Evolutionary conservation across 2,797 vertebrate genomes (phyloP).

Genomic region (Enoplosus armatus): DNA sequence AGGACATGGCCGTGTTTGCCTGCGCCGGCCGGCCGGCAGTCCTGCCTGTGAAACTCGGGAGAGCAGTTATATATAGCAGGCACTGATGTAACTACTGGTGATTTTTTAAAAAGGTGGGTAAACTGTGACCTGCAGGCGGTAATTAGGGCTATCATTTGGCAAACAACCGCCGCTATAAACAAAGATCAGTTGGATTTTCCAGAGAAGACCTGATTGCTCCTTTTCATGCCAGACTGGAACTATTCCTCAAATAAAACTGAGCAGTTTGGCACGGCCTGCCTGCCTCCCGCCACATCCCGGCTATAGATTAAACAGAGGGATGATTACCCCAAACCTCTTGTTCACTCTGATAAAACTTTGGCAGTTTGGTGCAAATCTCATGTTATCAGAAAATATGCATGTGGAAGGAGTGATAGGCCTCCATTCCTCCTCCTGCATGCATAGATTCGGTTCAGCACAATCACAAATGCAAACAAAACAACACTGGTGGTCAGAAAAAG

Average conservation of each 20-base stretch:
- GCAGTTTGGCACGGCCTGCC: conserved; percentile 5
- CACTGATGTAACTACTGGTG: conserved; percentile 36
- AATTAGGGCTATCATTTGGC: conserved; percentile 53
- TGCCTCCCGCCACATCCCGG: conserved; percentile 3
- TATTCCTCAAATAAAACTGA: conserved; percentile 24
- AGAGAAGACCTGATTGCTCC: conserved; percentile 20
- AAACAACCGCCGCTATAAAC: conserved; percentile 50
- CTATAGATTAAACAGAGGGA: conserved; percentile 14
- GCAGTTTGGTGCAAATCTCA: conserved; percentile 12
- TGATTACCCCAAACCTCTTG: conserved; percentile 15
- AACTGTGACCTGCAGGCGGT: conserved; percentile 55
- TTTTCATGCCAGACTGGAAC: conserved; percentile 30
- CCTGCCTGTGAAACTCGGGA: conserved; percentile 44
- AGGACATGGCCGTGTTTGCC: not conserved
- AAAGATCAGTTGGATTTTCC: conserved; percentile 54
- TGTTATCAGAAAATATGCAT: conserved; percentile 32
- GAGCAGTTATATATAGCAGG: conserved; percentile 16
- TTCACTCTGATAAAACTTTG: conserved; percentile 38
- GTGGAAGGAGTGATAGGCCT: conserved; percentile 37
- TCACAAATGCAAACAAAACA: conserved; percentile 73
- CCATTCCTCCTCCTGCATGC: conserved; percentile 31
- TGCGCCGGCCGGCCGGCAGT: conserved; percentile 18
- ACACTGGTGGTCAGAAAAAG: conserved; percentile 33
- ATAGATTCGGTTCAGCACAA: conserved; percentile 62
- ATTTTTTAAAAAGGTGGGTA: conserved; percentile 61